These are phyloP conservation scores for Ailuropoda melanoleuca DNA, from an alignment of 2,113 vertebrate genomes.

Conservation along the genomic window DNA sequence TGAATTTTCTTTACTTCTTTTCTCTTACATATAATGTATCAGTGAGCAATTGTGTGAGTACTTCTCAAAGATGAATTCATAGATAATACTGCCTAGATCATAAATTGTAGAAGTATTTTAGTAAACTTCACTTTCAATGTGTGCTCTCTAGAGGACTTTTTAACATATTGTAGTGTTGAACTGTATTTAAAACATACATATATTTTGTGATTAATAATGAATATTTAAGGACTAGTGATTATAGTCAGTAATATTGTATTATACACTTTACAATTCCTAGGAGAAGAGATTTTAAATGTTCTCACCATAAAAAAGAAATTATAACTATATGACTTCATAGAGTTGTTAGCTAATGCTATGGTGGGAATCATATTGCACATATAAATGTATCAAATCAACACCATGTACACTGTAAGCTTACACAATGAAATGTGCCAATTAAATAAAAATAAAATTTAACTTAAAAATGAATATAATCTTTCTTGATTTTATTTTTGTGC, in stretches of 20 bases:
- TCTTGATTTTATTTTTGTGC: background rate
- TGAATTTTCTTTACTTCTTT: background rate
- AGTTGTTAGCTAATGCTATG: background rate
- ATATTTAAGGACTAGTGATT: background rate
- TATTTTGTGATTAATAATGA: background rate
- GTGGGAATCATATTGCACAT: background rate
- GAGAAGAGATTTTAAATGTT: background rate
- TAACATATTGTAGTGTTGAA: background rate
- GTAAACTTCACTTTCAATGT: background rate
- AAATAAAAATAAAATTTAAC: background rate
- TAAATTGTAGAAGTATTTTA: background rate
- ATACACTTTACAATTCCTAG: background rate
- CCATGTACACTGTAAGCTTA: background rate
- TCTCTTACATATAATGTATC: background rate
- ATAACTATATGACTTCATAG: background rate
- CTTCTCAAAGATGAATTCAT: background rate
- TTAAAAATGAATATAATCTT: background rate
- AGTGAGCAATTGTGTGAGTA: background rate
- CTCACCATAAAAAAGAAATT: background rate
- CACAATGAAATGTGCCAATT: background rate
- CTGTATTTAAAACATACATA: background rate
- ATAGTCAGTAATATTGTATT: background rate
- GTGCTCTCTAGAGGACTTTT: background rate
- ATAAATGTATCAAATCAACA: background rate
- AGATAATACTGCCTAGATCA: background rate